Conservation (phyloP, 1,140 invertebrate species). For the Amphibalanus amphitrite region DNA sequence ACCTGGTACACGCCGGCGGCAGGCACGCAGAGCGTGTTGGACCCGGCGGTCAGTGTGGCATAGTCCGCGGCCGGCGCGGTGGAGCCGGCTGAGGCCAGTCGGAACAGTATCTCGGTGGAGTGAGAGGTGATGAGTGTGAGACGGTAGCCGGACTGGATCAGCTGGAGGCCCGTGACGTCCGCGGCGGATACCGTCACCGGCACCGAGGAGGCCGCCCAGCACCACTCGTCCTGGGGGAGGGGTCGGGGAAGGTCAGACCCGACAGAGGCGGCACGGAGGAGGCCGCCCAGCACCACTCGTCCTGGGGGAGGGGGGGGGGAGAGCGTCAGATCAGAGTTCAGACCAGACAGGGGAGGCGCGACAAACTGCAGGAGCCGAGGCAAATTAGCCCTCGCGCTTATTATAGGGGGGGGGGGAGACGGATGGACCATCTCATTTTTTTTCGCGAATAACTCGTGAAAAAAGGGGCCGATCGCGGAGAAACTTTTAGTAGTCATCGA, state of each 20-base stretch:
- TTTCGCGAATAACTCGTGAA: too few species aligned
- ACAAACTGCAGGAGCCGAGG: too few species aligned
- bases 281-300: constrained; percentile 55
- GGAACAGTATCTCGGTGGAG: constrained; percentile 41
- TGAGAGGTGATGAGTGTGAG: constrained; percentile 49
- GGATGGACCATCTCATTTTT: too few species aligned
- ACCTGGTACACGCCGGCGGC: constrained; percentile 52
- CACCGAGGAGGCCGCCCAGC: constrained; percentile 48
- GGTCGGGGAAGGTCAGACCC: too few species aligned
- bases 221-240: constrained; percentile 36
- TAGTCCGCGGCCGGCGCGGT: constrained; percentile 59
- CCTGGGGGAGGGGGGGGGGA: constrained; percentile 14
- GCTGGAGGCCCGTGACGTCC: constrained; percentile 43
- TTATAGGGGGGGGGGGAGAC: too few species aligned
- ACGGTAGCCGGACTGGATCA: constrained; percentile 56
- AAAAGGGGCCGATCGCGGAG: too few species aligned
- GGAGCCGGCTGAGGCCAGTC: constrained; percentile 37
- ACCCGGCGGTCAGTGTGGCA: constrained; percentile 49
- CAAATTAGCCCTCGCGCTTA: too few species aligned
- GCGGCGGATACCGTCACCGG: constrained; percentile 44
- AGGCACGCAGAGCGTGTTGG: constrained; percentile 44
- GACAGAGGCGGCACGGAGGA: too few species aligned
- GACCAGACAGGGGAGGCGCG: too few species aligned
- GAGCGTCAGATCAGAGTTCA: too few species aligned
- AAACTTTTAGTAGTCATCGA: too few species aligned